Conservation (phyloP, 2,888 invertebrate species). For the Fabriciana adippe region DNA sequence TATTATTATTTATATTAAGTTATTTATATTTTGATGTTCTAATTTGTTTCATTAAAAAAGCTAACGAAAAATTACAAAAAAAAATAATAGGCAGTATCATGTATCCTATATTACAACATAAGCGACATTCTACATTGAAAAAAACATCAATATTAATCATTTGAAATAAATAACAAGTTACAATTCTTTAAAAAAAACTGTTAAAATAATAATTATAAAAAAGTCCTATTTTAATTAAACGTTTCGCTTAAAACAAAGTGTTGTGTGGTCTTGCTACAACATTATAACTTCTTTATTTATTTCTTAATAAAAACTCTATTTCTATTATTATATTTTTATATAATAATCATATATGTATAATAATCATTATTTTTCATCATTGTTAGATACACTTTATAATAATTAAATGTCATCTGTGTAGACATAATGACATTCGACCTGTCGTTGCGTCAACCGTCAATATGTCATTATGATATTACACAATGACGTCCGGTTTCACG, state of each 20-base stretch:
- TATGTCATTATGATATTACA: constrained; percentile 29
- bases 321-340: constrained; percentile 80
- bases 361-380: constrained; percentile 75
- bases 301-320: constrained; percentile 81
- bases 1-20: constrained; percentile 56
- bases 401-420: constrained; percentile 62
- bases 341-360: constrained; percentile 60
- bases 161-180: constrained; percentile 83
- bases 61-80: constrained; percentile 62
- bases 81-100: constrained; percentile 76
- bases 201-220: constrained; percentile 78
- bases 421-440: constrained; percentile 14
- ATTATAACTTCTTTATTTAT: constrained; percentile 76
- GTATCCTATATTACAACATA: constrained; percentile 79
- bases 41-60: constrained; percentile 49
- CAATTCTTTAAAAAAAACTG: constrained; percentile 74
- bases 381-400: constrained; percentile 78
- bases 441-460: background rate
- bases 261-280: constrained; percentile 73
- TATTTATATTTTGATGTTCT: constrained; percentile 47
- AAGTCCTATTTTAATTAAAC: constrained; percentile 60
- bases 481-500: constrained; percentile 42
- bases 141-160: constrained; percentile 80
- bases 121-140: constrained; percentile 70
- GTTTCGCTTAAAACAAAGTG: constrained; percentile 66